phyloP scores from a whole-genome alignment of 2,113 vertebrate genomes.

The Cairina moschata region DNA sequence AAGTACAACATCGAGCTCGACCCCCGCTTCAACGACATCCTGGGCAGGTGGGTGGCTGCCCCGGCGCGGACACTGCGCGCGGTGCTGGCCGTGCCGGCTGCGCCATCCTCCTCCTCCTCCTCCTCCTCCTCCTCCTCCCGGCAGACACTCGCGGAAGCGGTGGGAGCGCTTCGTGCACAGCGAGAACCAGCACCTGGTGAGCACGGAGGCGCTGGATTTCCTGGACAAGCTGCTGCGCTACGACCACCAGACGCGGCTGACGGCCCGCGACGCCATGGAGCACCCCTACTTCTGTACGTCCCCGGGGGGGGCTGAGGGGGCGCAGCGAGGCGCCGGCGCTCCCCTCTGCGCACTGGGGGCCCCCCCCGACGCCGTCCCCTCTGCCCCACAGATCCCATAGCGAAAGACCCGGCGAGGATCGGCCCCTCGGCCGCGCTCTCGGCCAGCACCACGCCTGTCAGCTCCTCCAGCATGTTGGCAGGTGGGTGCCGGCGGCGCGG shows the following conservation, averaged over 20 bases:
- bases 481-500: constrained; percentile 54
- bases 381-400: constrained; percentile 77
- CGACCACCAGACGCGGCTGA: constrained; percentile 86
- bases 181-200: constrained; percentile 88
- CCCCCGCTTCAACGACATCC: constrained; percentile 83
- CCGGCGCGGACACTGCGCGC: too few relatives aligned
- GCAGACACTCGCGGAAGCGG: constrained; percentile 86
- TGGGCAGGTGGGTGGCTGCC: constrained; percentile 74
- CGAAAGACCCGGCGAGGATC: constrained; percentile 85
- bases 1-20: constrained; percentile 86
- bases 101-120: too few relatives aligned
- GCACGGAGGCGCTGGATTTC: constrained; percentile 85
- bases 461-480: constrained; percentile 88
- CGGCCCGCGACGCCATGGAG: constrained; percentile 86
- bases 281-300: constrained; percentile 86
- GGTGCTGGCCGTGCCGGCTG: too few relatives aligned
- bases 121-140: neutral
- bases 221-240: constrained; percentile 88
- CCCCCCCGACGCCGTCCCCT: too few relatives aligned
- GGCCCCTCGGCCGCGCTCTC: constrained; percentile 78
- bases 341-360: neutral
- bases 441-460: constrained; percentile 82
- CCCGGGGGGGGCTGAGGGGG: neutral
- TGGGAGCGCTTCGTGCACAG: constrained; percentile 90
- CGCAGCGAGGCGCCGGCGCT: neutral